These are phyloP conservation scores for Acrobeloides nanus DNA, from an alignment of 2,888 invertebrate genomes.

Conservation along the genomic window DNA sequence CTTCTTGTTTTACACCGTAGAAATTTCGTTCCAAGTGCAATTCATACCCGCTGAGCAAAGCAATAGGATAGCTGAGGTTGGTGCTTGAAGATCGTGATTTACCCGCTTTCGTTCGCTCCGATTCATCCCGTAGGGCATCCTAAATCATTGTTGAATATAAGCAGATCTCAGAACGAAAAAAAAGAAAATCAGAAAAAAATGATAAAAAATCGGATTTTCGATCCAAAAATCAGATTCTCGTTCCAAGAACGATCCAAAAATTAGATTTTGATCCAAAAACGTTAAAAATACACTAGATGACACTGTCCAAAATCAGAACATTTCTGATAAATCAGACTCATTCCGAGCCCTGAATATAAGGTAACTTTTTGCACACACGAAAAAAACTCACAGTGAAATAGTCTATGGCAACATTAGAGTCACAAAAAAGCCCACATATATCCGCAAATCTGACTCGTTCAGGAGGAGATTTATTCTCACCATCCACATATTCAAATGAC, in stretches of 20 bases:
- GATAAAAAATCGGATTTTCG: too few species aligned
- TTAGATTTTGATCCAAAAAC: too few species aligned
- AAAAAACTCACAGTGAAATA: conserved; percentile 29
- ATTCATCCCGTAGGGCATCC: conserved; percentile 13
- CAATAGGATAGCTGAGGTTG: conserved; percentile 38
- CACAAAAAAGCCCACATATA: conserved; percentile 47
- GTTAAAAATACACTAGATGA: too few species aligned
- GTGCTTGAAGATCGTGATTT: conserved; percentile 13
- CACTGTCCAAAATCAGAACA: too few species aligned
- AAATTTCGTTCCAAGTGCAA: conserved; percentile 49
- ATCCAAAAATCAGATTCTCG: too few species aligned
- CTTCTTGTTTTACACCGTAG: conserved; percentile 29
- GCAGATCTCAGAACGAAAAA: background rate
- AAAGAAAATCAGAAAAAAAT: too few species aligned
- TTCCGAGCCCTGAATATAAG: too few species aligned
- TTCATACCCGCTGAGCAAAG: conserved; percentile 31
- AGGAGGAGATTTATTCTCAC: too few species aligned
- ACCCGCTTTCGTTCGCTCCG: conserved; percentile 7
- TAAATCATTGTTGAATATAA: background rate
- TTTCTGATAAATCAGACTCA: too few species aligned
- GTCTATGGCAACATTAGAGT: conserved; percentile 34
- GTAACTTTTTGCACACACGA: background rate
- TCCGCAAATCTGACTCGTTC: conserved; percentile 27
- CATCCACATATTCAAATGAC: too few species aligned
- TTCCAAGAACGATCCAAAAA: too few species aligned